These are phyloP conservation scores for Cynodonichthys magdalenae DNA, from an alignment of 2,797 vertebrate genomes.

Conservation along the genomic window DNA sequence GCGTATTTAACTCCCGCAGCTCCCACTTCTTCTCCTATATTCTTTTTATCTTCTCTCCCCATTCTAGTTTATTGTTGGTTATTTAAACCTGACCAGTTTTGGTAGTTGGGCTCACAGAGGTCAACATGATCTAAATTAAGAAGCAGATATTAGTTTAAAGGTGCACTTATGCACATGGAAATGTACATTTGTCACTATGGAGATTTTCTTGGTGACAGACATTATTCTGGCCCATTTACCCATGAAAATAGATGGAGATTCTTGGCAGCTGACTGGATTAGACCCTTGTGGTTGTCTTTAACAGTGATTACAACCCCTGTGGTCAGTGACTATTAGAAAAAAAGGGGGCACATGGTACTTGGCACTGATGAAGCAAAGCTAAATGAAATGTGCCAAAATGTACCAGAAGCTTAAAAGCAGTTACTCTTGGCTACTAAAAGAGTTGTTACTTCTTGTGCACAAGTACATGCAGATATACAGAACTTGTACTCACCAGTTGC, in stretches of 20 bases:
- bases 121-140: conserved; percentile 67
- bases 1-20: conserved; percentile 85
- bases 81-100: conserved; percentile 59
- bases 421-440: neutral
- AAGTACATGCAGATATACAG: neutral
- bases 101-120: conserved; percentile 45
- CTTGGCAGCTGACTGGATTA: conserved; percentile 74
- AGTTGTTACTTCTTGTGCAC: neutral
- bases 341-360: conserved; percentile 62
- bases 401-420: conserved; percentile 14
- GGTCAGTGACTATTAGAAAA: conserved; percentile 73
- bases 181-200: conserved; percentile 62
- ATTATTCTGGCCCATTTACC: conserved; percentile 65
- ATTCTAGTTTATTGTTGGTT: conserved; percentile 42
- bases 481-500: conserved; percentile 93
- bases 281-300: conserved; percentile 75
- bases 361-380: conserved; percentile 56
- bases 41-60: conserved; percentile 41
- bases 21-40: conserved; percentile 67
- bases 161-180: conserved; percentile 62
- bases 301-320: conserved; percentile 78
- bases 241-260: conserved; percentile 65
- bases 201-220: conserved; percentile 56
- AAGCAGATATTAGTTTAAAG: conserved; percentile 79
- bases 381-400: conserved; percentile 44